phyloP scores from a whole-genome alignment of 2,888 invertebrate genomes.

The Calephelis perditalis region DNA sequence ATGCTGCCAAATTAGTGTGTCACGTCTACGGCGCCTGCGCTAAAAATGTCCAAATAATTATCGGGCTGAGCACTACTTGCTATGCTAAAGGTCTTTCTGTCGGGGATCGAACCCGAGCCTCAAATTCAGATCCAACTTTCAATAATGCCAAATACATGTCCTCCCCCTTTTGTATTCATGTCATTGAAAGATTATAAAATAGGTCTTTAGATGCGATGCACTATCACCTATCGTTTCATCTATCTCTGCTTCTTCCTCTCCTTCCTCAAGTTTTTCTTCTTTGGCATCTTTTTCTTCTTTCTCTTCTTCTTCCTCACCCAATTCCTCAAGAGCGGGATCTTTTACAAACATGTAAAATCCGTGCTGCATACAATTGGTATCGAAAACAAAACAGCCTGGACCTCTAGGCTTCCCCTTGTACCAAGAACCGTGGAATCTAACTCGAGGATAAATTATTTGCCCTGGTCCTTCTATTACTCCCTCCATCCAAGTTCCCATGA shows the following conservation, averaged over 20 bases:
- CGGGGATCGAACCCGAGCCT: too few species aligned
- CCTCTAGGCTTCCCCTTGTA: conserved; percentile 83
- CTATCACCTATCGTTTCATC: conserved; percentile 56
- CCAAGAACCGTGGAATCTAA: conserved; percentile 86
- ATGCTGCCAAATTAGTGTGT: too few species aligned
- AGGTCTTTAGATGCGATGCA: not conserved
- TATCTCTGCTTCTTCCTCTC: conserved; percentile 50
- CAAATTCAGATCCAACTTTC: too few species aligned
- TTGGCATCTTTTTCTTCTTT: conserved; percentile 57
- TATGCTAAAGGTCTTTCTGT: too few species aligned
- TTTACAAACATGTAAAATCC: conserved; percentile 81
- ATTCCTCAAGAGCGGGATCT: conserved; percentile 66
- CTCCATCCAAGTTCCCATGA: conserved; percentile 86
- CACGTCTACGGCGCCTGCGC: too few species aligned
- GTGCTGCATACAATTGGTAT: conserved; percentile 86
- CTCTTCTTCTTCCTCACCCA: conserved; percentile 65
- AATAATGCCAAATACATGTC: too few species aligned
- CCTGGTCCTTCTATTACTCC: conserved; percentile 87
- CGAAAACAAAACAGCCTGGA: conserved; percentile 86
- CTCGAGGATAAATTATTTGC: conserved; percentile 82
- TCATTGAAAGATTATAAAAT: too few species aligned
- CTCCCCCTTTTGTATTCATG: too few species aligned
- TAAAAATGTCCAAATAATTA: too few species aligned
- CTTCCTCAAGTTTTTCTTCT: conserved; percentile 64
- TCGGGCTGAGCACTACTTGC: too few species aligned